Percentiles rank a stretch among this genome's conserved stretches.
Conservation (phyloP, 1,140 invertebrate genomes). For the Laodelphax striatellus region DNA sequence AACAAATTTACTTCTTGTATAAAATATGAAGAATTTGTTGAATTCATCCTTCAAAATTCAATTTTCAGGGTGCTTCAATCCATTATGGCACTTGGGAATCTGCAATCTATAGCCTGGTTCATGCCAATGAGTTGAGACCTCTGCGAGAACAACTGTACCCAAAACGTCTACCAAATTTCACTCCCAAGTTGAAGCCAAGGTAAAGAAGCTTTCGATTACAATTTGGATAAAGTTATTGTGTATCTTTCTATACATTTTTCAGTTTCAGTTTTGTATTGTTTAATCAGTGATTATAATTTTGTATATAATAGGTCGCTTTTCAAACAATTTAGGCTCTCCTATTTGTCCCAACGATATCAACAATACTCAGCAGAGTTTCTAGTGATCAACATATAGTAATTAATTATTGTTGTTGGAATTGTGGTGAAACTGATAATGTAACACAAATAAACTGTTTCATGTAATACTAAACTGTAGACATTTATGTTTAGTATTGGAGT, state of each 20-base stretch:
- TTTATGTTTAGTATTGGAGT: no score
- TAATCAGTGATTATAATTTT: background rate
- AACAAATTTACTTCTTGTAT: no score
- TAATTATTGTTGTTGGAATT: no score
- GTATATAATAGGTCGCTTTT: no score
- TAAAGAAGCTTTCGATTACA: slow-evolving; percentile 20
- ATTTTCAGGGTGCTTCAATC: slow-evolving; percentile 30
- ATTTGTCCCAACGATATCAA: no score
- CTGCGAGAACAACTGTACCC: slow-evolving; percentile 54
- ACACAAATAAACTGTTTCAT: no score
- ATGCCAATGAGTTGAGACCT: slow-evolving; percentile 44
- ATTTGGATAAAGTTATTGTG: background rate
- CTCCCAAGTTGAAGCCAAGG: slow-evolving; percentile 44
- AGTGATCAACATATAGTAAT: no score
- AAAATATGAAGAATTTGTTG: no score
- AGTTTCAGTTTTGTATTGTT: background rate
- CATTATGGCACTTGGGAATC: slow-evolving; percentile 79
- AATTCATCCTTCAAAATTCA: background rate
- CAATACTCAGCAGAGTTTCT: no score
- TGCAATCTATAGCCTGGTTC: slow-evolving; percentile 55
- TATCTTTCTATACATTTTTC: background rate
- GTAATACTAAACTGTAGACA: no score
- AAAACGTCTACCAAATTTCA: slow-evolving; percentile 44
- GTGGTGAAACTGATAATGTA: no score
- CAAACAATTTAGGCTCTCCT: no score